Evolutionary conservation across 2,797 vertebrate species (phyloP).

Genomic region (Sebastes glaucus): DNA sequence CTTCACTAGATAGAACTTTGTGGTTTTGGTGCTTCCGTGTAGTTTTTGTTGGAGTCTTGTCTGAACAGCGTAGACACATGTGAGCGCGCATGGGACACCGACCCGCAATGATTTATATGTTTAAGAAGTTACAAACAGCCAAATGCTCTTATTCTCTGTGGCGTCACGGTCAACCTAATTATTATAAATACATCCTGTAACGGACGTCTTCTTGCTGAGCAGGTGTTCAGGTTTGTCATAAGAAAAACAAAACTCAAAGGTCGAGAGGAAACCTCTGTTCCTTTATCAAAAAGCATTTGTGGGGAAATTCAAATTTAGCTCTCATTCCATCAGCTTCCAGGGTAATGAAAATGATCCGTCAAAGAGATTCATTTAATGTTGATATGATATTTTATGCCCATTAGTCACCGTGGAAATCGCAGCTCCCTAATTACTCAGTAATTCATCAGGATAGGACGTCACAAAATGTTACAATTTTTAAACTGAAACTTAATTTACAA

Average conservation of each 20-base stretch:
- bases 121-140: background rate
- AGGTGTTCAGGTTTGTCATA: background rate
- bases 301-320: background rate
- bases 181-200: background rate
- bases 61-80: too few relatives aligned
- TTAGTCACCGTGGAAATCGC: conserved; percentile 38
- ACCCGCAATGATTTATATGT: too few relatives aligned
- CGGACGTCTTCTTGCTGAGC: background rate
- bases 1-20: too few relatives aligned
- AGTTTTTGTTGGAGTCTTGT: too few relatives aligned
- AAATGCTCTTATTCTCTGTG: background rate
- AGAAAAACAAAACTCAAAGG: background rate
- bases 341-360: conserved; percentile 24
- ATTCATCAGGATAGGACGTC: conserved; percentile 33
- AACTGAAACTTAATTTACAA: background rate
- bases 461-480: background rate
- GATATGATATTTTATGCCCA: conserved; percentile 43
- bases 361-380: conserved; percentile 51
- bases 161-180: background rate
- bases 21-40: too few relatives aligned
- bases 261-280: background rate
- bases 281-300: background rate
- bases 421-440: conserved; percentile 20
- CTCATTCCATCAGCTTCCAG: conserved; percentile 5
- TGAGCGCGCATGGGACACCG: too few relatives aligned